These are phyloP conservation scores for Omphaloscelis lunosa DNA, from an alignment of 2,888 invertebrate genomes.

Conservation along the genomic window DNA sequence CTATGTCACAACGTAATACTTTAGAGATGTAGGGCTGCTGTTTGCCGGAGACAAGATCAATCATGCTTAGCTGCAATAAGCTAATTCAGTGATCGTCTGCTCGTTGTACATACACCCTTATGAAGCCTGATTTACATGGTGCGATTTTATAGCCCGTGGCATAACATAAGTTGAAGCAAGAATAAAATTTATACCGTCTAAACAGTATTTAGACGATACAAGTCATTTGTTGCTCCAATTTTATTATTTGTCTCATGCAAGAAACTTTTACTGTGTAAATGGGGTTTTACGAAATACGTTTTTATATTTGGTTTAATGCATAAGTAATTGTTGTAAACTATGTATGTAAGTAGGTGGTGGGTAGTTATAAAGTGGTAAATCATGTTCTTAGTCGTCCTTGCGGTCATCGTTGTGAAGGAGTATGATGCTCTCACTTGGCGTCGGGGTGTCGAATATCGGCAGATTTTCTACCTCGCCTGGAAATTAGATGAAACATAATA, in stretches of 20 bases:
- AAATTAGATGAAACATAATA: conserved; percentile 53
- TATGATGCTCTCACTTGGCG: conserved; percentile 84
- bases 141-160: neutral
- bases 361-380: neutral
- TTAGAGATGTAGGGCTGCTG: neutral
- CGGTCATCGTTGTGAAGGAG: conserved; percentile 80
- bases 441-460: conserved; percentile 82
- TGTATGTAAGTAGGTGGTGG: neutral
- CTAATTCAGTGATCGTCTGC: neutral
- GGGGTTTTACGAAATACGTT: neutral
- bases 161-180: neutral
- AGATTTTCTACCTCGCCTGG: conserved; percentile 88
- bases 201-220: neutral
- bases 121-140: neutral
- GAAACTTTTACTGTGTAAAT: neutral
- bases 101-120: neutral
- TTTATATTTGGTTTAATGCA: conserved; percentile 21
- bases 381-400: conserved; percentile 69
- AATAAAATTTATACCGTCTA: neutral
- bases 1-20: neutral
- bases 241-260: neutral
- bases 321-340: conserved; percentile 17
- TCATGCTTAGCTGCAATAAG: neutral
- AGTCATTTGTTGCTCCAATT: neutral
- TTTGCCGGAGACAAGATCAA: neutral